Conservation (phyloP, 2,113 vertebrate species). For the Antigone vipio region DNA sequence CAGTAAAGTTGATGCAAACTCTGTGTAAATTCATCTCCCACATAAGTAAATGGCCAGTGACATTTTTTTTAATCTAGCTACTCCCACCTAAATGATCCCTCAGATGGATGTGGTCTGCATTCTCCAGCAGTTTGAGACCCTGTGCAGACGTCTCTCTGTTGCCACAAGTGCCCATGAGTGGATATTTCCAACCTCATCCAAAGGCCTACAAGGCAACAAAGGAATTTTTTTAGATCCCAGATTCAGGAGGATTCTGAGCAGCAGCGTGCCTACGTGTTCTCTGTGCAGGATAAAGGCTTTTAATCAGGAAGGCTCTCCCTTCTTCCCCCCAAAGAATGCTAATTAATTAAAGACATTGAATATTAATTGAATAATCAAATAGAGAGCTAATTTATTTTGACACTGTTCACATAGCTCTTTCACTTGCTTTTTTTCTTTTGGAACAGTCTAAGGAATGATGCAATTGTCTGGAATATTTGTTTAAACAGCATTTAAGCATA, state of each 20-base stretch:
- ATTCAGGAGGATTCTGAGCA: neutral
- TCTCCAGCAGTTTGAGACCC: neutral
- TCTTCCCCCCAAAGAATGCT: neutral
- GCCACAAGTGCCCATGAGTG: neutral
- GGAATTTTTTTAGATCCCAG: neutral
- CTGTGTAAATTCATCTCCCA: neutral
- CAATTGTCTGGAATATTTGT: neutral
- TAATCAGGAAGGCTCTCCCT: neutral
- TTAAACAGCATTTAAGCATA: neutral
- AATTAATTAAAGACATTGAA: neutral
- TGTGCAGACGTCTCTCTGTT: neutral
- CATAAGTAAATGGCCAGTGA: neutral
- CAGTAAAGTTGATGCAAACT: neutral
- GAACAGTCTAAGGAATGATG: neutral
- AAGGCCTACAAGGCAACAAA: neutral
- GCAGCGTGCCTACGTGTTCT: neutral
- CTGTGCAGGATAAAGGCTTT: neutral
- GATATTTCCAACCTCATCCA: neutral
- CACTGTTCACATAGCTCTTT: neutral
- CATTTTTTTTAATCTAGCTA: neutral
- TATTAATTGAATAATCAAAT: slow-evolving; percentile 12
- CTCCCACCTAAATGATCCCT: neutral
- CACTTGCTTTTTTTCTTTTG: neutral
- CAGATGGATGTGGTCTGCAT: neutral
- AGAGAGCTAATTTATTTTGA: slow-evolving; percentile 5